A percentile compares a stretch with the other conserved stretches of the same genome.
Conservation (phyloP, 2,888 invertebrate genomes). For the Tromatobia lineatoria region DNA sequence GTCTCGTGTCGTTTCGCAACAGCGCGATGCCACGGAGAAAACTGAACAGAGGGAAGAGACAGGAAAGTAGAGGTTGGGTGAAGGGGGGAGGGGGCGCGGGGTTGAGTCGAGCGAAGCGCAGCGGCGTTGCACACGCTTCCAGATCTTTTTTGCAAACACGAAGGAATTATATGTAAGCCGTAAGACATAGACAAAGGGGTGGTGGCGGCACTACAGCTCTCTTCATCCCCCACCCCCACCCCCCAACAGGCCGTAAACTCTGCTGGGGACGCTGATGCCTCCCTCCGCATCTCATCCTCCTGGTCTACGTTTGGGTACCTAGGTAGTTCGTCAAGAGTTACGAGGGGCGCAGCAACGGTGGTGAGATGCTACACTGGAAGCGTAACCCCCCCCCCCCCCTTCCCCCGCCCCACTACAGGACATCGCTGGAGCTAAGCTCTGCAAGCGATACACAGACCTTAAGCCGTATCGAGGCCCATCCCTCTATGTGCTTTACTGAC, state of each 20-base stretch:
- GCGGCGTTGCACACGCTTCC: conserved; percentile 57
- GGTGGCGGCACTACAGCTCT: conserved; percentile 54
- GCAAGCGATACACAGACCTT: conserved; percentile 81
- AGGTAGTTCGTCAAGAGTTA: conserved; percentile 51
- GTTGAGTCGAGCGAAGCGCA: conserved; percentile 59
- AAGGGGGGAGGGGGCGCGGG: conserved; percentile 3
- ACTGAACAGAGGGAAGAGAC: conserved; percentile 36
- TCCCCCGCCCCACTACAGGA: conserved; percentile 41
- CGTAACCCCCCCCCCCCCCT: conserved; percentile 4
- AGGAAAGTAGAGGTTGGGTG: conserved; percentile 23
- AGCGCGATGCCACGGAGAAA: conserved; percentile 72
- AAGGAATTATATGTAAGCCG: conserved; percentile 89
- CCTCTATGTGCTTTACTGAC: conserved; percentile 29
- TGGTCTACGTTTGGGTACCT: conserved; percentile 15
- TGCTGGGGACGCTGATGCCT: conserved; percentile 48
- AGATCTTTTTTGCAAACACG: conserved; percentile 87
- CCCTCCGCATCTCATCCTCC: conserved; percentile 20
- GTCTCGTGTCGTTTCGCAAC: conserved; percentile 84
- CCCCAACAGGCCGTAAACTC: conserved; percentile 35
- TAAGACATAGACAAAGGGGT: conserved; percentile 86
- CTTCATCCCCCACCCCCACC: conserved; percentile 18
- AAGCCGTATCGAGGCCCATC: conserved; percentile 81
- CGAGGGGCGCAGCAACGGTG: conserved; percentile 48
- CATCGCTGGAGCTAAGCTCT: conserved; percentile 77
- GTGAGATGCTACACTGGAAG: conserved; percentile 12